Base-by-base conservation (phyloP, 2,797 vertebrate genomes). In the Galago senegalensis region DNA sequence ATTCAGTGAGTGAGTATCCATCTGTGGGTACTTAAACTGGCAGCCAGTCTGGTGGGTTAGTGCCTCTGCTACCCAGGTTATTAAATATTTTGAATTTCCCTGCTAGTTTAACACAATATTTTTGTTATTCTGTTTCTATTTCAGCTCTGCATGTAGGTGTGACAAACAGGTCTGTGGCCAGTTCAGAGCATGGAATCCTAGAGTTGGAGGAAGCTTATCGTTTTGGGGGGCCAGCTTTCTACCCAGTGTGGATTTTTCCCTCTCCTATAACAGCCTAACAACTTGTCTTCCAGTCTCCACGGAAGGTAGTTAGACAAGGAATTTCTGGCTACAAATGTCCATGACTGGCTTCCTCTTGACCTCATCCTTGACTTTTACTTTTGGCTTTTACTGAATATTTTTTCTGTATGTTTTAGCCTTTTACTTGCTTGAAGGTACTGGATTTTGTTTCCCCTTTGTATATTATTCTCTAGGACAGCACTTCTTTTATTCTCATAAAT, bases 61-160 rank as follows among this genome's bases (percentile, higher is more conserved):
- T 63, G 61, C n/a, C 37, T 92, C 4, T 65, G 80, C 58, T 87
- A 17, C 3, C 60, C 3, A 79, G 20, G 37, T 87, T 79, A 31
- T 65, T 86, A 60, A 84, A 17, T 80, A 29, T 25, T 87, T 89
- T 87, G 40, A 69, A 53, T 77, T 84, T 94, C 23, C 34, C 17
- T 5, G 5, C 18, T 56, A 4, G 11, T 85, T n/a, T 37, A 75
- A 79, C 29, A n/a, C 21, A 8, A 1, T 77, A n/a, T 53, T 58
- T 89, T 82, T 75, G 20, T 20, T n/a, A 34, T 60, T 80, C 49
- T n/a, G 34, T 94, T 87, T n/a, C 69, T 89, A 46, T 94, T 93
- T 14, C 12, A 77, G 53, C 34, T 58, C n/a, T 63, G 5, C 23
- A 17, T n/a, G 21, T 27, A 25, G 40, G n/a, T 73, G 17, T 77